Conservation (phyloP, 1,140 invertebrate species). For the Leguminivora glycinivorella region DNA sequence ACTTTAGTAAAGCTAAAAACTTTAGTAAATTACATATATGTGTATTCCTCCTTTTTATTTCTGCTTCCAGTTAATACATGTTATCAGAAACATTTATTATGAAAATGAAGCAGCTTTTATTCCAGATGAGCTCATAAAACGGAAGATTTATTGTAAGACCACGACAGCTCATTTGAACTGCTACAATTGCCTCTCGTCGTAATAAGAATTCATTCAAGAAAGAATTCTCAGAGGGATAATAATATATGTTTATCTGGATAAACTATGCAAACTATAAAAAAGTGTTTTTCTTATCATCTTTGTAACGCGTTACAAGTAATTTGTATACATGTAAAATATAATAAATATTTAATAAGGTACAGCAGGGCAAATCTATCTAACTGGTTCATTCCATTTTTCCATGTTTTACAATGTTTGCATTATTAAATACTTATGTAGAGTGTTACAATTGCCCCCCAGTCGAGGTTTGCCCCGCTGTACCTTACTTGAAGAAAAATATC, state of each 20-base stretch:
- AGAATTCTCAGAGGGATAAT: not conserved
- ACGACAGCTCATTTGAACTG: conserved; percentile 24
- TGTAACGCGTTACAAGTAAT: too few species aligned
- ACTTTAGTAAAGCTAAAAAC: not conserved
- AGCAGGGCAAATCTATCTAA: too few species aligned
- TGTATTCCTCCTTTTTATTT: not conserved
- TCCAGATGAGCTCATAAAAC: conserved; percentile 24
- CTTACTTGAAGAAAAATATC: too few species aligned
- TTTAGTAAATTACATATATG: not conserved
- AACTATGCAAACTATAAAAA: not conserved
- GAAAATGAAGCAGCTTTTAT: conserved; percentile 28
- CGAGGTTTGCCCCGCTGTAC: too few species aligned
- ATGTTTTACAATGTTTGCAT: too few species aligned
- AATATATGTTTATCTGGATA: not conserved
- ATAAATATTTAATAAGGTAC: too few species aligned
- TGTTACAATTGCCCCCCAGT: too few species aligned
- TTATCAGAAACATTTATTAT: conserved; percentile 26
- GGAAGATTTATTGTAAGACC: conserved; percentile 25
- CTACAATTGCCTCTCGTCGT: conserved; percentile 18
- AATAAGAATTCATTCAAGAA: not conserved
- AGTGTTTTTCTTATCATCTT: too few species aligned
- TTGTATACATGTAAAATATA: too few species aligned
- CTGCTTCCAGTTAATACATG: conserved; percentile 3
- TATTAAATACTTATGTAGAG: too few species aligned
- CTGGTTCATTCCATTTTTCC: too few species aligned